These are phyloP conservation scores for Pelosia muscerda DNA, from an alignment of 2,888 invertebrate genomes.

Conservation along the genomic window DNA sequence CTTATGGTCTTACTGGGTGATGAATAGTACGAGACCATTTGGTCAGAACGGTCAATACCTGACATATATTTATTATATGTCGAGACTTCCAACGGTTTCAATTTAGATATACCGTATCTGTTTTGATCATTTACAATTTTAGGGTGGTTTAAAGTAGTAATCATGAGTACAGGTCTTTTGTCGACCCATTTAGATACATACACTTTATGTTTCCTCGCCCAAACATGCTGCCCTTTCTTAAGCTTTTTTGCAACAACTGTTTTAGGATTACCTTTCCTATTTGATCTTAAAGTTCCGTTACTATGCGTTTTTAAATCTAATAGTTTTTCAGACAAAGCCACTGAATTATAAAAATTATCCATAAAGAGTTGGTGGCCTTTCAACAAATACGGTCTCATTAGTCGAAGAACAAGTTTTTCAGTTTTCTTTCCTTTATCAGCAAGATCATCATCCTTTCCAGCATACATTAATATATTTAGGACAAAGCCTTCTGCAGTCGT, in stretches of 20 bases:
- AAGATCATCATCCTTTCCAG: conserved; percentile 11
- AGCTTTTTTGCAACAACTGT: conserved; percentile 3
- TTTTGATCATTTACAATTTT: not conserved
- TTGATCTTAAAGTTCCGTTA: conserved; percentile 1
- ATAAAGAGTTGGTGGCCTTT: conserved; percentile 20
- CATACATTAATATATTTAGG: conserved; percentile 19
- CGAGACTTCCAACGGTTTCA: not conserved
- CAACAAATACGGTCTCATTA: conserved; percentile 23
- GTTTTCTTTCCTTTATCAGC: conserved; percentile 1
- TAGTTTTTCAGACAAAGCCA: conserved; percentile 10
- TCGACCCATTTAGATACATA: conserved; percentile 18
- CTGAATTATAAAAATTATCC: conserved; percentile 23
- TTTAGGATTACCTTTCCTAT: conserved; percentile 14
- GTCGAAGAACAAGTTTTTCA: conserved; percentile 15
- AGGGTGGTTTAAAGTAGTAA: conserved; percentile 7
- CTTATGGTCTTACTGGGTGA: conserved; percentile 21
- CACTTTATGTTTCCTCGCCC: conserved; percentile 17
- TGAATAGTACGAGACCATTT: conserved; percentile 5
- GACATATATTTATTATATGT: conserved; percentile 10
- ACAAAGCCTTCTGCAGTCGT: conserved; percentile 19
- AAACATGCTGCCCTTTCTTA: conserved; percentile 19
- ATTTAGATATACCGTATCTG: not conserved
- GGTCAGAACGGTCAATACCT: not conserved
- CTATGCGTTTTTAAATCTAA: conserved; percentile 15
- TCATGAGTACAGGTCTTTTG: conserved; percentile 17